Percentiles rank a stretch among this genome's conserved stretches.
Conservation (phyloP, 1,140 invertebrate genomes). For the Dendrolimus kikuchii region DNA sequence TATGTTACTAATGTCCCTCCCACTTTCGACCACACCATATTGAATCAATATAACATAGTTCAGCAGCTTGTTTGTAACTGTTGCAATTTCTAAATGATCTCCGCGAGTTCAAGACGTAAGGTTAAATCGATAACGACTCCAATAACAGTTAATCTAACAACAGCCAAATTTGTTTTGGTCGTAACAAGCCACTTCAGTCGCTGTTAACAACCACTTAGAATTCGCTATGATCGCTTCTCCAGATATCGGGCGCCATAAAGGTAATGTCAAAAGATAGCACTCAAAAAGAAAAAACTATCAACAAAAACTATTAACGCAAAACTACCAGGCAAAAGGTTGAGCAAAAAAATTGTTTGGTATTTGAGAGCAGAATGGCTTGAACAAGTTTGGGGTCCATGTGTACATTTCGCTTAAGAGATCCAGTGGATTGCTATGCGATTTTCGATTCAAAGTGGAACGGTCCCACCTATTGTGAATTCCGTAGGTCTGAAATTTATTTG, state of each 20-base stretch:
- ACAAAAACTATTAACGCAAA: constrained; percentile 56
- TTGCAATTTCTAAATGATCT: constrained; percentile 3
- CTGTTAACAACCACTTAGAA: constrained; percentile 53
- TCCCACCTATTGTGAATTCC: constrained; percentile 67
- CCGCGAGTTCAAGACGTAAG: neutral
- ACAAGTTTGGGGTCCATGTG: constrained; percentile 12
- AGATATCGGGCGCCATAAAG: constrained; percentile 58
- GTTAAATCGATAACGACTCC: constrained; percentile 14
- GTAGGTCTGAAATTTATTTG: constrained; percentile 68
- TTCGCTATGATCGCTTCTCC: constrained; percentile 49
- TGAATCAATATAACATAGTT: too few relatives aligned
- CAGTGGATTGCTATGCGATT: constrained; percentile 43
- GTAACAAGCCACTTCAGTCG: constrained; percentile 30
- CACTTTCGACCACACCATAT: too few relatives aligned
- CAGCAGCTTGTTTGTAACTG: neutral
- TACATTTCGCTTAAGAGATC: constrained; percentile 31
- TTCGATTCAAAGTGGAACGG: constrained; percentile 37
- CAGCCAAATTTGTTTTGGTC: constrained; percentile 51
- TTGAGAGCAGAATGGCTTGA: constrained; percentile 48
- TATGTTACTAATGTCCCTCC: too few relatives aligned
- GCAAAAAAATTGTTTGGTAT: constrained; percentile 47
- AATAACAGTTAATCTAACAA: constrained; percentile 26
- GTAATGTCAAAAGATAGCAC: constrained; percentile 61
- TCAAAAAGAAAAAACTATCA: constrained; percentile 48
- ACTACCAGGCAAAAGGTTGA: constrained; percentile 49